These are phyloP conservation scores for Sigmodon hispidus DNA, from an alignment of 2,113 vertebrate genomes.

Conservation along the genomic window DNA sequence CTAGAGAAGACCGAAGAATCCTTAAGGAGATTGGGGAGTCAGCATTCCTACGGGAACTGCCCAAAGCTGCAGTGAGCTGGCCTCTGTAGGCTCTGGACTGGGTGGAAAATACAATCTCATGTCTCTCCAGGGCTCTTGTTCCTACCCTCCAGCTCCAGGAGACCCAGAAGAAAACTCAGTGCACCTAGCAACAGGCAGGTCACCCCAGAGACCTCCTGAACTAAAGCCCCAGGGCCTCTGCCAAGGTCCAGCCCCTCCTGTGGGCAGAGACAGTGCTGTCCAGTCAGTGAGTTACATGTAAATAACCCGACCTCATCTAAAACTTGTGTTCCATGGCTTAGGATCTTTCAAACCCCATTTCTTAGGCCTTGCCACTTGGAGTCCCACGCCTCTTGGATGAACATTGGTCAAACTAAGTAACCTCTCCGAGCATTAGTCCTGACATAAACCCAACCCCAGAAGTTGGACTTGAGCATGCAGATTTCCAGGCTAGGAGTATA, in stretches of 20 bases:
- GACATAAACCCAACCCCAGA: background rate
- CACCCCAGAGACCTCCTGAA: background rate
- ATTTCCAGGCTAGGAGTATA: background rate
- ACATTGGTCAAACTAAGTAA: background rate
- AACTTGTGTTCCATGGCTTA: background rate
- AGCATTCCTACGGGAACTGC: background rate
- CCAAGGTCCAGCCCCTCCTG: background rate
- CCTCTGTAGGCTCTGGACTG: background rate
- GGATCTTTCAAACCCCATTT: background rate
- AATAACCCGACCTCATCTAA: slow-evolving; percentile 20
- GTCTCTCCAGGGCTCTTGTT: slow-evolving; percentile 40
- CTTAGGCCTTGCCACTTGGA: background rate
- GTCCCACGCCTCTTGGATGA: background rate
- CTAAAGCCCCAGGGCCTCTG: slow-evolving; percentile 2
- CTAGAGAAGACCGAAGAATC: background rate
- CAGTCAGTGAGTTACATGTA: slow-evolving; percentile 1
- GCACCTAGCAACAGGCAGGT: slow-evolving; percentile 52
- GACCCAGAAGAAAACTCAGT: slow-evolving; percentile 64
- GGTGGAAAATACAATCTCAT: slow-evolving; percentile 63
- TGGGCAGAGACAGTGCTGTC: background rate
- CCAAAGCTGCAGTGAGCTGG: background rate
- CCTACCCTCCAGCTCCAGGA: slow-evolving; percentile 44
- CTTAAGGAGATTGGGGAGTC: background rate
- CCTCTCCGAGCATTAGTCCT: background rate
- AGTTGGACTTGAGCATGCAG: background rate